These are phyloP conservation scores for Drosophila prolongata DNA, from an alignment of 2,888 invertebrate genomes.

Conservation along the genomic window DNA sequence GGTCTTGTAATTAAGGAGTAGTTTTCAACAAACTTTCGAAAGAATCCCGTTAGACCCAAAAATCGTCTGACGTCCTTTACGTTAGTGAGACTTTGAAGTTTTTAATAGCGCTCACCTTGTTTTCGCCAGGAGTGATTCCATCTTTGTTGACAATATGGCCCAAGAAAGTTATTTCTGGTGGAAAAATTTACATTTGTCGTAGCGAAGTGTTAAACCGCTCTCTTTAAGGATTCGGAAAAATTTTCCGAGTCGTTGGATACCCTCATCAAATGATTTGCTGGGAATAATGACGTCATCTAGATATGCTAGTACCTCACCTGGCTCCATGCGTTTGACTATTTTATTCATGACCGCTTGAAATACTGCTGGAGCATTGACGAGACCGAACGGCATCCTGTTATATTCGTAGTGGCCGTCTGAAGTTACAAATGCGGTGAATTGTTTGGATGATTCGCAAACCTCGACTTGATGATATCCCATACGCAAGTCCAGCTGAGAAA, in stretches of 20 bases:
- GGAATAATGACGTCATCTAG: neutral
- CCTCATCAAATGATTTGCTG: neutral
- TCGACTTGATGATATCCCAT: no score
- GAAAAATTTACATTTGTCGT: neutral
- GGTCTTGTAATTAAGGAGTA: neutral
- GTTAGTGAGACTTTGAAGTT: neutral
- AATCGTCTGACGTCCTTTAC: neutral
- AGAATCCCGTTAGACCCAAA: neutral
- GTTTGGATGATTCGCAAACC: no score
- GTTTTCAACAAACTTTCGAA: neutral
- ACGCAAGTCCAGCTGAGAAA: no score
- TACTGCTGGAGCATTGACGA: neutral
- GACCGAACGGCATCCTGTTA: no score
- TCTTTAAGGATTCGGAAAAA: no score
- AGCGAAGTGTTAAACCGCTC: no score
- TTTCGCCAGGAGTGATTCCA: neutral
- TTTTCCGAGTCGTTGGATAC: no score
- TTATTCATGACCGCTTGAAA: slow-evolving; percentile 1
- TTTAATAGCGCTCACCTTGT: neutral
- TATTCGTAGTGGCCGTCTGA: neutral
- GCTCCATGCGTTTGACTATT: slow-evolving; percentile 1
- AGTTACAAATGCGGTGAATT: neutral
- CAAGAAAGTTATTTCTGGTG: neutral
- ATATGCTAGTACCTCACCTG: neutral
- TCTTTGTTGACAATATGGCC: neutral